Evolutionary conservation across 2,113 vertebrate genomes (phyloP).

Genomic region (Gnathonemus longibarbis): DNA sequence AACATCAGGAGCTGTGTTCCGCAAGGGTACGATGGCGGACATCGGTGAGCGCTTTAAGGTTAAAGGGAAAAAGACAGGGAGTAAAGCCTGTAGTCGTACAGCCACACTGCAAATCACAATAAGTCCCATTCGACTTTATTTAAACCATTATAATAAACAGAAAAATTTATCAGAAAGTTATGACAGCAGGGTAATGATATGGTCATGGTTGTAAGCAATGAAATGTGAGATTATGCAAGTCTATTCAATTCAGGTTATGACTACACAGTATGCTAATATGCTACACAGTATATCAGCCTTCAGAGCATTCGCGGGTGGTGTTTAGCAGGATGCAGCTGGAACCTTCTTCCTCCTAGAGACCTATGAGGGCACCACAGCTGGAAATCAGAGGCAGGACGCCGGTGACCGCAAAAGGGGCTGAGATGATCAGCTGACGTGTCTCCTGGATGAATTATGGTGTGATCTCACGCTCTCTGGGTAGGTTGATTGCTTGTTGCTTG

Average conservation of each 20-base stretch:
- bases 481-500: background rate
- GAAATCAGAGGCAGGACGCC: background rate
- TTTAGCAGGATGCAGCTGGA: background rate
- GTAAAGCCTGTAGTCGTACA: background rate
- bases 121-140: background rate
- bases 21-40: background rate
- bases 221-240: background rate
- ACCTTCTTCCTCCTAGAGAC: background rate
- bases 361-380: background rate
- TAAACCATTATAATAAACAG: background rate
- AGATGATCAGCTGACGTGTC: background rate
- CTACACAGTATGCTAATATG: background rate
- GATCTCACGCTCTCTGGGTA: background rate
- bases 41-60: background rate
- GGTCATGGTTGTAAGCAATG: background rate
- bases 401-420: background rate
- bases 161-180: background rate
- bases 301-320: background rate
- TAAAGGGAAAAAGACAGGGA: background rate
- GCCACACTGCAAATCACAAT: background rate
- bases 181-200: background rate
- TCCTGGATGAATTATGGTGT: background rate
- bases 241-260: background rate
- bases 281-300: background rate
- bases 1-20: background rate